Evolutionary conservation across 2,888 invertebrate species (phyloP), one percentile per base, ranked within the genome.

Genomic region (Oscheius sp.): DNA sequence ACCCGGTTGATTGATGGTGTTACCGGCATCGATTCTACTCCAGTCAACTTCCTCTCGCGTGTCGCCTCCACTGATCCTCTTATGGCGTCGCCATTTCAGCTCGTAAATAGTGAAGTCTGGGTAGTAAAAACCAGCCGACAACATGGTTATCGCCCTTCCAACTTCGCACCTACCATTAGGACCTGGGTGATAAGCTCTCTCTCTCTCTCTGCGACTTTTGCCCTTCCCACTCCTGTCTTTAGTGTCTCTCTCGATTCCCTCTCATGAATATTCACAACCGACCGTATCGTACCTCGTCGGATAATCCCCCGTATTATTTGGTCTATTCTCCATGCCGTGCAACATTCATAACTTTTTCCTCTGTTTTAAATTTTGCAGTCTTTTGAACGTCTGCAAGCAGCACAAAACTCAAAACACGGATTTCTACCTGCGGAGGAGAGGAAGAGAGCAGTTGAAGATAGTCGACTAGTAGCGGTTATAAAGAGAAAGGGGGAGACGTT

Each of bases 21-120:
- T n/a, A 43, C n/a, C 43, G 21, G 43, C 43, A 61, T 61, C 61
- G 61, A 61, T 61, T 61, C 61, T 21, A 18, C 43, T 61, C 43
- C 61, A 35, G 53, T 53, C 29, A 27, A 58, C 58, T 35, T 58
- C 35, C 58, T 58, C 27, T 49, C 6, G 3, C 49, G 21, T 3
- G 16, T 49, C 49, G 12, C 27, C 25, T 55, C 55, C 55, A 23
- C 27, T 18, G 21, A 12, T 29, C 25, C n/a, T 58, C 58, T 25
- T 55, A 49, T 49, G 49, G 21, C 49, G 49, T 5, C 23, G 13
- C 58, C 55, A 27, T 58, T 27, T 25, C 35, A 58, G 58, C 25
- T 58, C 58, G 58, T 58, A 58, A 58, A 58, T 58, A 27, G 58
- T 23, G 27, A 58, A 58, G 58, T 58, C 27, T 58, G 29, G 16